Percentiles rank a stretch among this genome's conserved stretches.
Conservation (phyloP, 2,797 vertebrate species). For the Hirundo rustica region DNA sequence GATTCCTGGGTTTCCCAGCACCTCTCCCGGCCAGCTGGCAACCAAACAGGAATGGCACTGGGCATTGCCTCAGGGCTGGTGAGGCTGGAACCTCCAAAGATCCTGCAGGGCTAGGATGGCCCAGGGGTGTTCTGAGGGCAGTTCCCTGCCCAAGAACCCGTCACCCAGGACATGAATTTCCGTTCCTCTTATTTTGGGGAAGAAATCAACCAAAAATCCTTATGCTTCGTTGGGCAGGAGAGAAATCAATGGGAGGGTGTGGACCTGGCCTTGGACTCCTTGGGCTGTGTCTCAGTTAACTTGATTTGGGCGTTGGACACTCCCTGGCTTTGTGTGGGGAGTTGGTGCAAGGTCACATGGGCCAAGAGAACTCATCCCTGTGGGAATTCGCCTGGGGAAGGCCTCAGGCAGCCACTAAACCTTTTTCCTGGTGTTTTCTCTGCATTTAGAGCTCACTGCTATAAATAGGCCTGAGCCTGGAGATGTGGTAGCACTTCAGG, state of each 20-base stretch:
- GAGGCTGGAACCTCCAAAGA: background rate
- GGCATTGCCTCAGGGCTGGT: background rate
- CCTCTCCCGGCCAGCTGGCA: conserved; percentile 14
- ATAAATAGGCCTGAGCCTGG: background rate
- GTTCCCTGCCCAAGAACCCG: background rate
- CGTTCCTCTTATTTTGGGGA: background rate
- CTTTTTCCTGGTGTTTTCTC: background rate
- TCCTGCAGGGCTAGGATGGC: background rate
- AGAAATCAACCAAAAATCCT: background rate
- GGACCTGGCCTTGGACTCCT: background rate
- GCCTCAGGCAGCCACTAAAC: background rate
- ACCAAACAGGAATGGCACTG: background rate
- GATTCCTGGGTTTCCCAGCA: background rate
- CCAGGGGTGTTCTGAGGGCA: background rate
- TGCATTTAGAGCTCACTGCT: background rate
- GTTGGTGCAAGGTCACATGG: background rate
- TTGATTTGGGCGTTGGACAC: background rate
- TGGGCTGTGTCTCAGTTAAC: background rate
- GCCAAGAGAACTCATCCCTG: background rate
- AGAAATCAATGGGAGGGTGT: background rate
- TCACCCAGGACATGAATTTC: background rate
- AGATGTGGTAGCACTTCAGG: background rate
- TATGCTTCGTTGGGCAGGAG: background rate
- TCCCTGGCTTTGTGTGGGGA: background rate
- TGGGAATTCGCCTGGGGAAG: background rate